These are phyloP conservation scores for Aurelia coerulea DNA, from an alignment of 30 jellyfish, hydroid and myxozoan species.

Conservation along the genomic window DNA sequence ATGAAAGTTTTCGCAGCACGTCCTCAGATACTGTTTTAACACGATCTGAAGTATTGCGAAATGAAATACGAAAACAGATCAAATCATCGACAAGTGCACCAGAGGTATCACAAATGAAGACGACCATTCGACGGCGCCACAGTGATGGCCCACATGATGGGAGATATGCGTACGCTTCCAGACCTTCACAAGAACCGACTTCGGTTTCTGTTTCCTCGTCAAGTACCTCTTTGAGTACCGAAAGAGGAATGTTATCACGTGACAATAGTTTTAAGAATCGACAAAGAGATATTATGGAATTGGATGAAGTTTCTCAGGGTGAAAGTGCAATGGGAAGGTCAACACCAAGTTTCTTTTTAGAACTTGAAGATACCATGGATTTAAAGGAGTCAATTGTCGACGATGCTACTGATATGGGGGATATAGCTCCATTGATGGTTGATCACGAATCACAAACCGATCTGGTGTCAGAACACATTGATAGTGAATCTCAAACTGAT, in stretches of 20 bases:
- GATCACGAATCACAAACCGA: conserved; percentile 67
- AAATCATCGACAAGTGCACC: conserved; percentile 79
- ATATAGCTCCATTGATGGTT: conserved; percentile 5
- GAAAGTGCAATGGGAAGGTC: conserved; percentile 48
- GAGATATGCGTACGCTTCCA: conserved; percentile 21
- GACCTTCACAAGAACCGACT: conserved; percentile 23
- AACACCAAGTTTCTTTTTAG: conserved; percentile 46
- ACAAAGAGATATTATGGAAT: conserved; percentile 44
- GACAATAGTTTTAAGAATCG: conserved; percentile 63
- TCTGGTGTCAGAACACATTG: background rate
- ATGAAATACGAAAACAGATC: conserved; percentile 25
- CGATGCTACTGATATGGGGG: conserved; percentile 23
- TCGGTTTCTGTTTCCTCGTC: conserved; percentile 61
- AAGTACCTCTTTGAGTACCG: conserved; percentile 65
- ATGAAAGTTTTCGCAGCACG: conserved; percentile 79
- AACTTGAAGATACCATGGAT: conserved; percentile 51
- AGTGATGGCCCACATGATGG: conserved; percentile 53
- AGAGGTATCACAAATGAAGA: conserved; percentile 28
- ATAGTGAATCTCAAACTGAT: conserved; percentile 48
- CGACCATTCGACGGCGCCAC: conserved; percentile 25
- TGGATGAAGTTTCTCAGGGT: conserved; percentile 52
- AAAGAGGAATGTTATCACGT: conserved; percentile 56
- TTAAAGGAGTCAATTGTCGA: conserved; percentile 50
- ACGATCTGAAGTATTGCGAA: conserved; percentile 37
- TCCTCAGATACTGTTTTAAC: conserved; percentile 71